phyloP scores from a whole-genome alignment of 2,888 invertebrate species.

The Himalopsyche tibetana region DNA sequence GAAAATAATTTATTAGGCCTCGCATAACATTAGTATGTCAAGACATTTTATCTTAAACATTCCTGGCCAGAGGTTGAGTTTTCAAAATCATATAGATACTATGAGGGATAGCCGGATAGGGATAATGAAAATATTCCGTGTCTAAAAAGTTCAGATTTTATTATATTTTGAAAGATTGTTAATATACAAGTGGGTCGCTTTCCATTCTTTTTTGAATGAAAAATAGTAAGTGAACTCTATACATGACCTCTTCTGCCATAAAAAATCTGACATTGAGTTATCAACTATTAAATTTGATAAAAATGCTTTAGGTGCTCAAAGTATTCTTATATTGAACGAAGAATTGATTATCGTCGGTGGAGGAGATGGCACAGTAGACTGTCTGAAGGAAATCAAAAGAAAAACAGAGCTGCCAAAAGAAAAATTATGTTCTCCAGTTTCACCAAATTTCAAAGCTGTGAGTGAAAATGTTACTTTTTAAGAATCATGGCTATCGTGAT shows the following conservation, averaged over 20 bases:
- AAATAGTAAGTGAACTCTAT: no score
- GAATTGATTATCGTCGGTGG: conserved; percentile 84
- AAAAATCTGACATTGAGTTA: background rate
- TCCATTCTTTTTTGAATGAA: no score
- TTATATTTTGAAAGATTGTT: no score
- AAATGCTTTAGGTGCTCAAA: conserved; percentile 79
- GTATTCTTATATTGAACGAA: conserved; percentile 78
- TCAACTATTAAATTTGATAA: background rate
- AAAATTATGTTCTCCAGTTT: conserved; percentile 75
- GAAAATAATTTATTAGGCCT: no score
- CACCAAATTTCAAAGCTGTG: conserved; percentile 78
- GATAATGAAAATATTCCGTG: no score
- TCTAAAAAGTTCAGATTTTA: no score
- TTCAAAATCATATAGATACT: background rate
- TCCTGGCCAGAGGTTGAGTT: no score
- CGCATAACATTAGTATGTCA: no score
- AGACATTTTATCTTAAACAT: no score
- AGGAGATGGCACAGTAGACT: conserved; percentile 89
- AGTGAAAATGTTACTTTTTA: conserved; percentile 66
- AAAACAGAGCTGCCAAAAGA: conserved; percentile 73
- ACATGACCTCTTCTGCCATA: background rate
- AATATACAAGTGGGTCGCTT: no score
- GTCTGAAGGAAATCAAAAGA: conserved; percentile 81
- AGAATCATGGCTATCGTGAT: no score
- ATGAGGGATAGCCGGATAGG: no score